Conservation (phyloP, 2,888 invertebrate species). For the Reticulitermes lucifugus region DNA sequence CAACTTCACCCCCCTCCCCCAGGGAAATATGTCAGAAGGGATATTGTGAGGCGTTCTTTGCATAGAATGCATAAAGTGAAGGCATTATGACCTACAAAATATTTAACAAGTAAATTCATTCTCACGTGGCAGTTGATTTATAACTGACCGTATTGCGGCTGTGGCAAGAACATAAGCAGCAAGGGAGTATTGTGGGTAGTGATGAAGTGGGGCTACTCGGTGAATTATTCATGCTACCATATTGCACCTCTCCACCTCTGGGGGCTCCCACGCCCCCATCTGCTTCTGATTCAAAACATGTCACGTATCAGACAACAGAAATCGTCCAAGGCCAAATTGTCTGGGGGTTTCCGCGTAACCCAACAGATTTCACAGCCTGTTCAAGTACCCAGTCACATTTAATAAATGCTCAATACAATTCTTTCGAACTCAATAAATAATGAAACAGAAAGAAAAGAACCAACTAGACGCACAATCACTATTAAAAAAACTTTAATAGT, state of each 20-base stretch:
- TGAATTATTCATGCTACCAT: slow-evolving; percentile 6
- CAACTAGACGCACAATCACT: no score
- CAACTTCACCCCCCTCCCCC: no score
- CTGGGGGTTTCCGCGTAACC: neutral
- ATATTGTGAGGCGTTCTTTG: no score
- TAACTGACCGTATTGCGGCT: neutral
- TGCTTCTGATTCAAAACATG: neutral
- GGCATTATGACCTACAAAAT: no score
- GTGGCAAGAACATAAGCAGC: neutral
- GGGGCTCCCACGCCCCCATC: neutral
- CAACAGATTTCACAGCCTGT: neutral
- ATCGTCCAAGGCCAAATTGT: neutral
- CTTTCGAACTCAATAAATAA: no score
- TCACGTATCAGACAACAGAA: slow-evolving; percentile 16
- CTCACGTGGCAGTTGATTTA: no score
- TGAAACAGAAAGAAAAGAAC: no score
- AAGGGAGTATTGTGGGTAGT: neutral
- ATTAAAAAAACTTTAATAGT: no score
- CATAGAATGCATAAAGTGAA: no score
- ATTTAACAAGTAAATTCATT: no score
- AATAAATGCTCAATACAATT: no score
- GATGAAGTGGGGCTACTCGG: neutral
- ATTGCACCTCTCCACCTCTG: neutral
- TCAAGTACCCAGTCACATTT: neutral
- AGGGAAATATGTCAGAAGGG: no score